phyloP scores from a whole-genome alignment of 1,140 invertebrate species.

The Helicoverpa armigera region DNA sequence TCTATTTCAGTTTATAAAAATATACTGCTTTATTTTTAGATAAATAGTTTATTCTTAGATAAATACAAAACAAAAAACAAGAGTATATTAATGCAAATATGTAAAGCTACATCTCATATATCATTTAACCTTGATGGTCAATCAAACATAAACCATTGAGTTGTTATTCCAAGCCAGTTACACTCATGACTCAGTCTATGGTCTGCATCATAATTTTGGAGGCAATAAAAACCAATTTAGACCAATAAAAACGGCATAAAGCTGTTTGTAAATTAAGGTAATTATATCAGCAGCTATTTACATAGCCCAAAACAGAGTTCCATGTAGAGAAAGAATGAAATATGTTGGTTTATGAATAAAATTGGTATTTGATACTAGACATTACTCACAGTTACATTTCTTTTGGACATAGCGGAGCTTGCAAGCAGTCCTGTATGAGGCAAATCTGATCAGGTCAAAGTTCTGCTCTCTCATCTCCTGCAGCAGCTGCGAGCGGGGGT shows the following conservation, averaged over 20 bases:
- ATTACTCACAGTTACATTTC: constrained; percentile 94
- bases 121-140: neutral
- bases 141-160: constrained; percentile 4
- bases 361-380: constrained; percentile 42
- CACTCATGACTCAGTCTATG: constrained; percentile 12
- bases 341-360: neutral
- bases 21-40: neutral
- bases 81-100: neutral
- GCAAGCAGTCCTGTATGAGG: constrained; percentile 98
- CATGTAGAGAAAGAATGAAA: neutral
- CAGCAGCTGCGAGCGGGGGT: constrained; percentile 90
- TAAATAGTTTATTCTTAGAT: too few relatives aligned
- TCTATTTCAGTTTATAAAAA: too few relatives aligned
- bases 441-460: constrained; percentile 98
- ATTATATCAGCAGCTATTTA: neutral
- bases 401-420: constrained; percentile 99
- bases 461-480: constrained; percentile 96
- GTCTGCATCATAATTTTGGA: neutral
- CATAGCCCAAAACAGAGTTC: neutral
- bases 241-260: constrained; percentile 33
- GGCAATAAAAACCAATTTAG: constrained; percentile 35
- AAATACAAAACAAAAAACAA: neutral
- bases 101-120: neutral
- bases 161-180: neutral
- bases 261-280: neutral